Evolutionary conservation across 2,113 vertebrate species (phyloP), one percentile per base, ranked within the genome.

Genomic region (Pterocles burchelli): DNA sequence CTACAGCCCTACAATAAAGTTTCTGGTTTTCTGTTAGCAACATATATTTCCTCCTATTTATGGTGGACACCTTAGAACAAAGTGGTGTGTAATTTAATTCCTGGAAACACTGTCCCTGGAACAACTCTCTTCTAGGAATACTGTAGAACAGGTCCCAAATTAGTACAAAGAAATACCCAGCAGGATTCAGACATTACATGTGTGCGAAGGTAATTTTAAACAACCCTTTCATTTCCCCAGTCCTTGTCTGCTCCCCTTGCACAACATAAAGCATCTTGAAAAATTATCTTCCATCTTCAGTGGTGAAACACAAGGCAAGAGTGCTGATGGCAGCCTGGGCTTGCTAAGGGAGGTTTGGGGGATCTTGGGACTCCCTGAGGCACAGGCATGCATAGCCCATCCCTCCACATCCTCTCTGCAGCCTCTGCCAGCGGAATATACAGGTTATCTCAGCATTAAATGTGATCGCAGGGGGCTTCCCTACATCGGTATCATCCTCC

Each of bases 301-400:
- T 28, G 6, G 8, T 77, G 11, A 70, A 82, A 41, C 10, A 33
- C 19, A 51, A 73, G 29, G 4, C 0, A 3, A 70, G 55, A 49
- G 13, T 1, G 1, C 17, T 86, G 28, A 15, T 5, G 4, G 17
- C n/a, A 83, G 17, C 22, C 58, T 72, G 43, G n/a, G 28, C 10
- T 58, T 66, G 8, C 28, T 86, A 59, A 49, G 21, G 63, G 51
- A 74, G 7, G 28, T 62, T n/a, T 87, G 26, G 21, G 51, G 46
- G 20, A 18, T 85, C 24, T 55, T 66, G 51, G 14, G 10, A 34
- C 55, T 59, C 31, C 8, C 52, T 75, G 33, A 57, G 25, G 20
- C 25, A 31, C 6, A 38, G 46, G 17, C 38, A 34, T 1, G 0
- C 0, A 0, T 10, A 54, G 13, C 11, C 15, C 48, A 74, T 76